Evolutionary conservation across 2,888 invertebrate species (phyloP).

Genomic region (Dasysyrphus albostriatus): DNA sequence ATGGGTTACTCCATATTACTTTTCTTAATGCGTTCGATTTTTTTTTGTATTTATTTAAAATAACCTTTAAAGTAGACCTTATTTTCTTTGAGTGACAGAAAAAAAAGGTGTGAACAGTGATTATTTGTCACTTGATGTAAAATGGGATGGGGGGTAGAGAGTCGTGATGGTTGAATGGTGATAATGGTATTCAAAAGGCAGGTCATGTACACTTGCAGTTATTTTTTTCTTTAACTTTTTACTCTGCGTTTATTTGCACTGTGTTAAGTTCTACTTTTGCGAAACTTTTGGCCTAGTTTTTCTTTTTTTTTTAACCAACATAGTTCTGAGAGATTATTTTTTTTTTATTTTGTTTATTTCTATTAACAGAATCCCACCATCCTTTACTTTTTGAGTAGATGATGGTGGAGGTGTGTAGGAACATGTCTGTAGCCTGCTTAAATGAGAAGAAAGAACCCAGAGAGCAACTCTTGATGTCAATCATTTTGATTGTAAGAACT

Average conservation of each 20-base stretch:
- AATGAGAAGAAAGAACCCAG: not conserved
- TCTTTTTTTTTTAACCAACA: not conserved
- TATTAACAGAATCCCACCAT: constrained; percentile 45
- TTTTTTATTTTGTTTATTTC: constrained; percentile 7
- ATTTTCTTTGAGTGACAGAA: constrained; percentile 28
- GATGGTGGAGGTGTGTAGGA: not conserved
- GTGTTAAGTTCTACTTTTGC: constrained; percentile 37
- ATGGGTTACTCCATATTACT: constrained; percentile 37
- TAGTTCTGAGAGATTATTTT: not conserved
- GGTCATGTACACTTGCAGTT: constrained; percentile 59
- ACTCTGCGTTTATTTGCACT: constrained; percentile 17
- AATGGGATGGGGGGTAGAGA: not conserved
- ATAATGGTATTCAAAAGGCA: constrained; percentile 43
- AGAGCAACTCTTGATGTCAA: constrained; percentile 51
- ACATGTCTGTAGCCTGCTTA: not conserved
- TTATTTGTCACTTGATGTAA: constrained; percentile 51
- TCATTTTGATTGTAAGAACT: constrained; percentile 58
- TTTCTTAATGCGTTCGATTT: constrained; percentile 17
- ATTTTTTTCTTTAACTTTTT: constrained; percentile 24
- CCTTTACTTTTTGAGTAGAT: constrained; percentile 11
- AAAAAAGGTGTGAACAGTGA: constrained; percentile 52
- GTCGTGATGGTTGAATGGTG: not conserved
- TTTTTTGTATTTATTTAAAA: constrained; percentile 27
- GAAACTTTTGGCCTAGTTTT: constrained; percentile 61
- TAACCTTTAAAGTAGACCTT: constrained; percentile 52